Percentiles rank a stretch among this genome's conserved stretches.
Conservation (phyloP, 2,888 invertebrate species). For the Lamellibrachia satsuma region DNA sequence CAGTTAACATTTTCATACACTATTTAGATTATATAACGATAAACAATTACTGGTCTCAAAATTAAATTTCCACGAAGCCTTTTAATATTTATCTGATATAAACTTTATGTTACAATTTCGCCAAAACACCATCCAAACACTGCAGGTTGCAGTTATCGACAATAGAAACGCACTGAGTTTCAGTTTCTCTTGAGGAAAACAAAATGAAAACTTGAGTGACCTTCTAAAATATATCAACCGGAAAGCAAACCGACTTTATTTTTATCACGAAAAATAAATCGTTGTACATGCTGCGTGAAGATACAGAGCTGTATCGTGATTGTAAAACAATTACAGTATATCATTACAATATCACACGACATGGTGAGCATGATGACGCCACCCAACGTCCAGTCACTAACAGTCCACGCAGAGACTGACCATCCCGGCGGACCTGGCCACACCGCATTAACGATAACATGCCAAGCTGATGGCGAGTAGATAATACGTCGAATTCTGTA, state of each 20-base stretch:
- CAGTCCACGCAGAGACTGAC: too few species aligned
- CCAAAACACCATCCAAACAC: background rate
- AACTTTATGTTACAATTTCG: background rate
- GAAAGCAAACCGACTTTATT: background rate
- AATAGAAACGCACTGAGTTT: background rate
- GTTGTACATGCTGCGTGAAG: background rate
- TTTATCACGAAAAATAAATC: background rate
- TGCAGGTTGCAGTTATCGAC: background rate
- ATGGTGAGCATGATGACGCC: too few species aligned
- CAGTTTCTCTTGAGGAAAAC: background rate
- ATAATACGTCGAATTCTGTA: background rate
- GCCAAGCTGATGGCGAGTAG: background rate
- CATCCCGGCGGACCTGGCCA: background rate
- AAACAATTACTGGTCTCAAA: too few species aligned
- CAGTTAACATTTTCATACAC: too few species aligned
- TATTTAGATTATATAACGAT: too few species aligned
- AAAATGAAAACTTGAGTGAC: background rate
- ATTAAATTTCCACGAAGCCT: too few species aligned
- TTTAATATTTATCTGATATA: background rate
- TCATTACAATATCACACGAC: background rate
- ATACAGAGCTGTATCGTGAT: background rate
- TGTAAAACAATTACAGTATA: background rate
- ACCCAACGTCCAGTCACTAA: too few species aligned
- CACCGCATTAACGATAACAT: background rate
- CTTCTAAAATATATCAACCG: background rate